phyloP scores from a whole-genome alignment of 2,888 invertebrate genomes.

The Erannis defoliaria region DNA sequence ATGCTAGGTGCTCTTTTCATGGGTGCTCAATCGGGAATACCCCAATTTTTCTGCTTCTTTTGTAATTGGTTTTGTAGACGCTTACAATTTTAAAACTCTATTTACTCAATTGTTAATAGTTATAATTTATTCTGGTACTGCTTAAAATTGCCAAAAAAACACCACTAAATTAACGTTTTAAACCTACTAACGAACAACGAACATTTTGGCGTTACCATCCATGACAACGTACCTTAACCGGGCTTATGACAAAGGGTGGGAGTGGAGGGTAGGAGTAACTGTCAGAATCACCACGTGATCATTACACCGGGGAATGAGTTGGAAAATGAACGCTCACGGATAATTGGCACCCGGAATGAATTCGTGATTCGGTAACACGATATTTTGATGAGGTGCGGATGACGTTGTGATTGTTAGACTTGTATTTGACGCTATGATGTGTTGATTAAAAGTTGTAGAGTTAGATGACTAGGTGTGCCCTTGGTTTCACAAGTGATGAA shows the following conservation, averaged over 20 bases:
- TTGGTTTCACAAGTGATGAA: too few relatives aligned
- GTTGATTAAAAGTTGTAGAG: not conserved
- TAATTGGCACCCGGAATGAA: constrained; percentile 83
- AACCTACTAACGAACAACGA: not conserved
- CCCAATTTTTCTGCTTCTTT: too few relatives aligned
- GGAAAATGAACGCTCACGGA: constrained; percentile 82
- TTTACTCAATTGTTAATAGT: too few relatives aligned
- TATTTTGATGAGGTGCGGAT: constrained; percentile 83
- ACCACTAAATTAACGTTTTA: not conserved
- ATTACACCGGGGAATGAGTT: constrained; percentile 83
- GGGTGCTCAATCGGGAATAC: too few relatives aligned
- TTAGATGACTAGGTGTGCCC: too few relatives aligned
- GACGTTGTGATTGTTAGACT: constrained; percentile 50
- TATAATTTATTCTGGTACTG: not conserved
- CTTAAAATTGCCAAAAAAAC: too few relatives aligned
- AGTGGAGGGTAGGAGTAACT: constrained; percentile 61
- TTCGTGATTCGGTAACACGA: constrained; percentile 81
- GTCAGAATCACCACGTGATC: constrained; percentile 86
- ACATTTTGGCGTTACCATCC: constrained; percentile 21
- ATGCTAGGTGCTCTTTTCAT: too few relatives aligned
- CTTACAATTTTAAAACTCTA: too few relatives aligned
- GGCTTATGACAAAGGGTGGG: constrained; percentile 33
- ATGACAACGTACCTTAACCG: constrained; percentile 49
- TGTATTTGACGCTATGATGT: not conserved
- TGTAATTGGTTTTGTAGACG: too few relatives aligned